Evolutionary conservation across 2,113 vertebrate species (phyloP), one percentile per base, ranked within the genome.

Genomic region (Protobothrops mucrosquamatus): DNA sequence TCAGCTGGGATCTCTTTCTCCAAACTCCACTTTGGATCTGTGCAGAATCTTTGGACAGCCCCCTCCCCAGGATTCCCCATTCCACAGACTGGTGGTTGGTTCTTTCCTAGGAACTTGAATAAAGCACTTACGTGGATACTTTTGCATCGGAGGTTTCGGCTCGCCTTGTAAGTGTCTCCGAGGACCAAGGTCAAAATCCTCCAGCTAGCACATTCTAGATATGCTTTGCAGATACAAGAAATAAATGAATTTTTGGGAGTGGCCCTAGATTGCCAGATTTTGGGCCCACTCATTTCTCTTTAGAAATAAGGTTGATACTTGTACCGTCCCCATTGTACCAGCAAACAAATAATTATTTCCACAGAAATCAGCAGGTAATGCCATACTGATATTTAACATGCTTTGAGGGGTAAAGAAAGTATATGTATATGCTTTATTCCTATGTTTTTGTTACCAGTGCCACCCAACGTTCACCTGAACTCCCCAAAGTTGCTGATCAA

Each of bases 301-400:
- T 87, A 91, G 85, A 51, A 57, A 94, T 54, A 39, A 12, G 5
- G 0, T 69, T 51, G 88, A 48, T 1, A 0, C 64, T 85, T 7
- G 0, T 64, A 1, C 23, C 34, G 0, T 3, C 18, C 34, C 69
- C 69, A 0, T 55, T 1, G 4, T 0, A 4, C 5, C 34, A 56
- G 29, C 0, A 56, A 87, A 54, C 56, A 92, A 92, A 93, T 93
- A 94, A 94, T 59, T 69, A 0, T 1, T 91, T 92, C 52, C 90
- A 55, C 0, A 0, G 4, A 46, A 54, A 43, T 89, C 39, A 7
- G 14, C 89, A 46, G 26, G 3, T 6, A 0, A 46, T 10, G 7
- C 52, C 34, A 5, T 64, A 10, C 90, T 39, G 86, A n/a, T 8
- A 0, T 6, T 0, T 34, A 4, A 22, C 23, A 20, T 10, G 59